Conservation (phyloP, 2,888 invertebrate genomes). For the Pseudococcus jackbeardsleyi region DNA sequence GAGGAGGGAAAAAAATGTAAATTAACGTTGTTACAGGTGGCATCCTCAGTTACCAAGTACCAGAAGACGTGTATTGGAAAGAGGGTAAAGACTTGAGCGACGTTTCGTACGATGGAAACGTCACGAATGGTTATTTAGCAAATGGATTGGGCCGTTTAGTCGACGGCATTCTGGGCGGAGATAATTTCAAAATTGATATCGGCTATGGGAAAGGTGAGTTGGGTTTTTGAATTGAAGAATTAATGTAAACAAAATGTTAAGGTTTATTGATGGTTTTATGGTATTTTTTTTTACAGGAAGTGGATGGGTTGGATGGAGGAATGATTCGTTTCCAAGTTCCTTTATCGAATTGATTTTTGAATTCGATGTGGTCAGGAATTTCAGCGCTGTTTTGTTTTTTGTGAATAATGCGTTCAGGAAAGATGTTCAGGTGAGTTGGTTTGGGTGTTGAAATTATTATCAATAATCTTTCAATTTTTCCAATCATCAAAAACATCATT, state of each 20-base stretch:
- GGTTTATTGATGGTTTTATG: background rate
- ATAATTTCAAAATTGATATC: conserved; percentile 76
- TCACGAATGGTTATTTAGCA: conserved; percentile 71
- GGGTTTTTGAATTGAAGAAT: background rate
- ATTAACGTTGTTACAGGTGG: conserved; percentile 71
- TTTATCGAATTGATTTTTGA: conserved; percentile 79
- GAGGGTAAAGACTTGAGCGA: conserved; percentile 73
- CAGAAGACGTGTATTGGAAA: conserved; percentile 73
- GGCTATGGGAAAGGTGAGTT: conserved; percentile 73
- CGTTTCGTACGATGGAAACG: conserved; percentile 78
- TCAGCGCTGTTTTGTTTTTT: conserved; percentile 77
- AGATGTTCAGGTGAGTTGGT: conserved; percentile 77
- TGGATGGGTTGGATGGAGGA: conserved; percentile 84
- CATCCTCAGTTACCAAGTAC: conserved; percentile 73
- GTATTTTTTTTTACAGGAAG: conserved; percentile 68
- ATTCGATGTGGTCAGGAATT: conserved; percentile 79
- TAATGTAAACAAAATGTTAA: background rate
- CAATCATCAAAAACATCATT: too few species aligned
- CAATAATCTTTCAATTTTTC: too few species aligned
- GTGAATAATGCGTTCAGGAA: conserved; percentile 80
- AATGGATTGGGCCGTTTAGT: conserved; percentile 80
- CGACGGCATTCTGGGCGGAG: conserved; percentile 77
- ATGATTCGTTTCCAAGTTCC: conserved; percentile 73
- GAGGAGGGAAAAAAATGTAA: background rate
- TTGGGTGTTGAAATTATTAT: too few species aligned